Evolutionary conservation across 2,797 vertebrate species (phyloP).

Genomic region (Oophaga sylvatica): DNA sequence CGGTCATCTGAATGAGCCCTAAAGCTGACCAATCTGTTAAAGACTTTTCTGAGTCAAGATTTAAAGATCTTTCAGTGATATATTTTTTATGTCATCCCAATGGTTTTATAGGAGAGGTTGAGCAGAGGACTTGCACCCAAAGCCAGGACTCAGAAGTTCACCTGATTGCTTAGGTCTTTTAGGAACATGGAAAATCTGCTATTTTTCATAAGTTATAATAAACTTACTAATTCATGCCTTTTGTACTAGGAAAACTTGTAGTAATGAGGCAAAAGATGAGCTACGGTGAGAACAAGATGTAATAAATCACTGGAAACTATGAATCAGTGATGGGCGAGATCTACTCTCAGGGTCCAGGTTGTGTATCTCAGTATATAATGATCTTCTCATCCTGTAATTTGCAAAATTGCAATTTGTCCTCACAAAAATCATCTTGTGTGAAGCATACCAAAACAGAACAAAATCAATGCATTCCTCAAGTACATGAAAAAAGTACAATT

Average conservation of each 20-base stretch:
- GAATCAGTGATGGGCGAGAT: constrained; percentile 13
- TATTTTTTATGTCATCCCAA: neutral
- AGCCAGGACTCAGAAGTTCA: neutral
- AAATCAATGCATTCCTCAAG: neutral
- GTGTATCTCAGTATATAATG: constrained; percentile 4
- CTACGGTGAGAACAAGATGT: constrained; percentile 45
- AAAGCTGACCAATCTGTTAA: too few relatives aligned
- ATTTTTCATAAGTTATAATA: constrained; percentile 13
- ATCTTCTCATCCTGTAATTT: constrained; percentile 28
- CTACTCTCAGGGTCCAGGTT: constrained; percentile 20
- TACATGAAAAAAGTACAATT: neutral
- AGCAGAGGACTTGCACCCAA: neutral
- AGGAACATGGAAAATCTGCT: constrained; percentile 40
- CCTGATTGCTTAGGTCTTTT: neutral
- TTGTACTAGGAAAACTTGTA: constrained; percentile 5
- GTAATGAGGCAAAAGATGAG: constrained; percentile 25
- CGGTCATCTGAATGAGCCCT: too few relatives aligned
- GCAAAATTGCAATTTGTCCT: constrained; percentile 17
- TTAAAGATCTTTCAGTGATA: too few relatives aligned
- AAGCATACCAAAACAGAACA: constrained; percentile 15
- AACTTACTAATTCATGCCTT: constrained; percentile 5
- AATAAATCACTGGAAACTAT: constrained; percentile 39
- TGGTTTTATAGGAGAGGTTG: neutral
- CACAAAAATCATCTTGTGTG: constrained; percentile 21
- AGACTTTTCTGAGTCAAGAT: too few relatives aligned